A percentile compares a stretch with the other conserved stretches of the same genome.
phyloP scores from a whole-genome alignment of 1,140 invertebrate species.

The Drosophila azteca region DNA sequence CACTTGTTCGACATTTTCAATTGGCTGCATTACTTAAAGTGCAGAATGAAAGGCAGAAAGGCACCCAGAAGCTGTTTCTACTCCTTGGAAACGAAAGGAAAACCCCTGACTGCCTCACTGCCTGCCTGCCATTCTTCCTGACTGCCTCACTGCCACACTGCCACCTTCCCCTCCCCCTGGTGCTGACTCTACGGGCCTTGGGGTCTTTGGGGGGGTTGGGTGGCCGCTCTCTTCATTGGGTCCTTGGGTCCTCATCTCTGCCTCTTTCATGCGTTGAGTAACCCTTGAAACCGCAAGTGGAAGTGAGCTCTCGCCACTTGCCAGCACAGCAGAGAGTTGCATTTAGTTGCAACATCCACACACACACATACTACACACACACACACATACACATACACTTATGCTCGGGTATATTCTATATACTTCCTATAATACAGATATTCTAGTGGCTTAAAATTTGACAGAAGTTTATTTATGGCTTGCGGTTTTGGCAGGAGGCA shows the following conservation, averaged over 20 bases:
- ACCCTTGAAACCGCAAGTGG: constrained; percentile 61
- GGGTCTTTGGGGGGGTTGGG: no score
- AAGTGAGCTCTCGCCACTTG: constrained; percentile 57
- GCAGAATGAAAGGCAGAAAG: constrained; percentile 7
- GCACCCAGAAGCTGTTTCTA: neutral
- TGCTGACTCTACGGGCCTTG: no score
- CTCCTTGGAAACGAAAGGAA: neutral
- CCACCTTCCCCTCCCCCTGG: no score
- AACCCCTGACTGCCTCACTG: neutral
- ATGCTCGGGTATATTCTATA: neutral
- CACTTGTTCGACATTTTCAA: constrained; percentile 78
- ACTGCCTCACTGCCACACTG: neutral
- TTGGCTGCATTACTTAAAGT: constrained; percentile 77
- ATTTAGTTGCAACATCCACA: constrained; percentile 36
- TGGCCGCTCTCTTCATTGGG: no score
- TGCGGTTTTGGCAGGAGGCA: no score
- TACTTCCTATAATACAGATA: no score
- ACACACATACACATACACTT: neutral
- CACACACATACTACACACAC: neutral
- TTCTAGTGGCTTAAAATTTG: no score
- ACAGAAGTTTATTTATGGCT: no score
- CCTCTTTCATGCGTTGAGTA: constrained; percentile 24
- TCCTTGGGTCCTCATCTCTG: neutral
- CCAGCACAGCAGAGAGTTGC: constrained; percentile 49
- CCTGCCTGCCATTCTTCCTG: neutral